Evolutionary conservation across 64 coral and sea anemone genomes (phyloP).

Genomic region (Montipora efflorescens): DNA sequence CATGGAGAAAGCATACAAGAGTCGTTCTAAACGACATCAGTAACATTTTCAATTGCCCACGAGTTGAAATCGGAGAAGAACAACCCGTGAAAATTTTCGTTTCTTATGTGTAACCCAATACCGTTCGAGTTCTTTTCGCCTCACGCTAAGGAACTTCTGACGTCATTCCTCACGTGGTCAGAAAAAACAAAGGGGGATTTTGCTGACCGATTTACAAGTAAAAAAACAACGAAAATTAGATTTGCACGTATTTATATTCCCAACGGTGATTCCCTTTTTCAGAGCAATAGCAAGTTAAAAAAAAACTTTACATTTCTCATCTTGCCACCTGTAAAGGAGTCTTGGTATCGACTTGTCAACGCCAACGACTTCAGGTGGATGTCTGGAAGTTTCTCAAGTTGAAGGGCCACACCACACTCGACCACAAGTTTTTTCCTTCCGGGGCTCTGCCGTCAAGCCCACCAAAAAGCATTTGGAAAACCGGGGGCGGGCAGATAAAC

Average conservation of each 20-base stretch:
- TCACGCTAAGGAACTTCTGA: constrained; percentile 42
- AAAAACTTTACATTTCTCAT: too few relatives aligned
- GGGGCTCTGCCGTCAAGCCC: too few relatives aligned
- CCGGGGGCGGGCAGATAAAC: too few relatives aligned
- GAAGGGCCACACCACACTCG: too few relatives aligned
- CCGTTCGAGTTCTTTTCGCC: constrained; percentile 2
- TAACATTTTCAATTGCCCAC: background rate
- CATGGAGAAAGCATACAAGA: background rate
- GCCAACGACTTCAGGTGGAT: background rate
- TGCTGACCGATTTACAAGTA: background rate
- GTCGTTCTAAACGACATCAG: constrained; percentile 18
- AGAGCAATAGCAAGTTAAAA: background rate
- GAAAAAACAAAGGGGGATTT: background rate
- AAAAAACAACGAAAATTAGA: constrained; percentile 5
- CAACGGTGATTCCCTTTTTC: background rate
- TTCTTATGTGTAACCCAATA: constrained; percentile 21
- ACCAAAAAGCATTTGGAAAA: too few relatives aligned
- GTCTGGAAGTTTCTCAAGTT: background rate
- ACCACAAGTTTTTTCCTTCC: too few relatives aligned
- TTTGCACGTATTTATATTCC: background rate
- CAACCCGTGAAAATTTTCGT: background rate
- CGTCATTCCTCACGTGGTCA: constrained; percentile 63
- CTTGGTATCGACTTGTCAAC: too few relatives aligned
- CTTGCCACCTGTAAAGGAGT: too few relatives aligned
- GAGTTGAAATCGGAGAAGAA: constrained; percentile 52